Base-by-base conservation (phyloP, 2,888 invertebrate species). In the Mermis nigrescens region DNA sequence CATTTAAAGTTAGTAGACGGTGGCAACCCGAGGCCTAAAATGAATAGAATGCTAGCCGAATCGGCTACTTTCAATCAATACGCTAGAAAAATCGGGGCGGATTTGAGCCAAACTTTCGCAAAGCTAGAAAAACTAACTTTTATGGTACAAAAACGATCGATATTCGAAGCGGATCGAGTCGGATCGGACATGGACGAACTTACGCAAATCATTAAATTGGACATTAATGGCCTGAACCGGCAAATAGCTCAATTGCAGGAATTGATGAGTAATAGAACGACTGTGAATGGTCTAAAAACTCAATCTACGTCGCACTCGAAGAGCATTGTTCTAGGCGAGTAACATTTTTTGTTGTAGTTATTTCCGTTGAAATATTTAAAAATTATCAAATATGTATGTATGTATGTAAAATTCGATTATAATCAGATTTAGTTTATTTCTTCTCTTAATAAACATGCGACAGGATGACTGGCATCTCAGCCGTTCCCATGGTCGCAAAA, bases 191-290 rank as follows among this genome's bases (percentile, higher is more conserved):
- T 98, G 61, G 92, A 98, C 74, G 92, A 95, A 73, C 76, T 98
- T 60, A 95, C 94, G 1, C 89, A 88, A 70, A 92, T 94, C 60
- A 91, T 98, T 61, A 94, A 94, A 77, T 88, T 90, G 66, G 98
- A 98, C 75, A 80, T 98, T 63, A 85, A 84, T 73, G 86, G 86
- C 66, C 79, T 98, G 64, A 98, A 95, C 76, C 86, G 89, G 72
- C 92, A 95, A 77, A 94, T 98, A 70, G 91, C 89, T n/a, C 82
- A 85, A 69, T 71, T 81, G 55, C 77, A 78, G 64, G 71, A 76
- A 63, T 66, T 68, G 38, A 38, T 38, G 38, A 19, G 12, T 38
- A 19, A 38, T 12, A 7, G 38, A 12, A 7, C 7, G 19, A 7
- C 7, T 12, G 7, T 38, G 38, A 56, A 22, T 46, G 24, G 57